Evolutionary conservation across 2,888 invertebrate genomes (phyloP).

Genomic region (Sisyra terminalis): DNA sequence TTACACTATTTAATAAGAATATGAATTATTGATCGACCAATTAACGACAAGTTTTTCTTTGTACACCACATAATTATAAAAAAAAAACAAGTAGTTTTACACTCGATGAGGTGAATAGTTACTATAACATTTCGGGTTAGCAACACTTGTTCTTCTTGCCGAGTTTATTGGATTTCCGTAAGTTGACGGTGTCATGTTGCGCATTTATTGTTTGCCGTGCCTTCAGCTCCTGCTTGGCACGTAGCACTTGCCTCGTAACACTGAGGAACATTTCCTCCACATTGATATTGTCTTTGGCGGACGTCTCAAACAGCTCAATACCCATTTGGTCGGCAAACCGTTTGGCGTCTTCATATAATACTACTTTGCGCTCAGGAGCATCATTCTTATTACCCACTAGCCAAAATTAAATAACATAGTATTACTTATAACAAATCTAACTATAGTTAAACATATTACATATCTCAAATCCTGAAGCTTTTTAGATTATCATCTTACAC

Average conservation of each 20-base stretch:
- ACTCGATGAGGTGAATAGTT: no score
- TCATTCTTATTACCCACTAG: slow-evolving; percentile 96
- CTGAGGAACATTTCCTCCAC: slow-evolving; percentile 90
- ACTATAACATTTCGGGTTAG: no score
- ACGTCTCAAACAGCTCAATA: slow-evolving; percentile 94
- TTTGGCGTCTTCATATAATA: slow-evolving; percentile 91
- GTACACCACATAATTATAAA: not conserved
- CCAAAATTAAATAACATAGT: slow-evolving; percentile 17
- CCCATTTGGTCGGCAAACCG: slow-evolving; percentile 96
- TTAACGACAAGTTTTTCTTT: not conserved
- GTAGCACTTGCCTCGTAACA: slow-evolving; percentile 63
- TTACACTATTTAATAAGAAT: no score
- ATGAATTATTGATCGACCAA: no score
- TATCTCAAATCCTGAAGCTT: not conserved
- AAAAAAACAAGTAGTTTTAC: not conserved
- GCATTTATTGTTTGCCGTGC: slow-evolving; percentile 51
- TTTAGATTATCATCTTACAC: no score
- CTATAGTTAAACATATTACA: not conserved
- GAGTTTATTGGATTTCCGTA: slow-evolving; percentile 46
- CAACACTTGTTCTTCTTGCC: slow-evolving; percentile 41
- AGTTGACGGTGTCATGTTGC: slow-evolving; percentile 46
- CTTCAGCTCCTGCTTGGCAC: slow-evolving; percentile 66
- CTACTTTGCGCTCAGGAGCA: slow-evolving; percentile 87
- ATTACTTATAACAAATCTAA: not conserved
- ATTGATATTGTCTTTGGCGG: slow-evolving; percentile 97